A percentile compares a stretch with the other conserved stretches of the same genome.
phyloP scores from a whole-genome alignment of 2,113 vertebrate species.

The Thalassoma bifasciatum region DNA sequence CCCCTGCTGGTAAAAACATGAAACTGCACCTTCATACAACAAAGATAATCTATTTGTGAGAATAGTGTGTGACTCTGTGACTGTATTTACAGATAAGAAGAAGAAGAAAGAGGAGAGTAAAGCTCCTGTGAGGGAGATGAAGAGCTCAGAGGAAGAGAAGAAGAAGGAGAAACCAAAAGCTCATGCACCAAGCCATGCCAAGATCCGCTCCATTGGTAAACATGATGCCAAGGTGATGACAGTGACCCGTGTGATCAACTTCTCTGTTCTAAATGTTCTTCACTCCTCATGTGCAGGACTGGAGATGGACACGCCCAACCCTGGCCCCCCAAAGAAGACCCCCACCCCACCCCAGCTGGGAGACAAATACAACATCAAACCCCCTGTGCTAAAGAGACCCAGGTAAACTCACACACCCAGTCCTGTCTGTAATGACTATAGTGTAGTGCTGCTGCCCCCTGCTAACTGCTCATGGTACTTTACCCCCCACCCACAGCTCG shows the following conservation, averaged over 20 bases:
- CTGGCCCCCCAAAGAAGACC: conserved; percentile 86
- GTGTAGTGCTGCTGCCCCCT: conserved; percentile 14
- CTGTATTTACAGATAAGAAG: conserved; percentile 85
- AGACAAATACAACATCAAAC: conserved; percentile 94
- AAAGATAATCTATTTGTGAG: no score
- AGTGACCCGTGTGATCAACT: no score
- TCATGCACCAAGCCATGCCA: conserved; percentile 92
- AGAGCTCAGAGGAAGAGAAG: conserved; percentile 88
- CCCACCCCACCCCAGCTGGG: conserved; percentile 81
- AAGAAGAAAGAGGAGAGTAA: conserved; percentile 89
- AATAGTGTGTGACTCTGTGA: not conserved
- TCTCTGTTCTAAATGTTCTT: not conserved
- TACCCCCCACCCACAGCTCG: conserved; percentile 56
- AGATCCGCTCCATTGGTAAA: conserved; percentile 94
- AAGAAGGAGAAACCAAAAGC: conserved; percentile 94
- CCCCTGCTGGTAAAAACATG: conserved; percentile 76
- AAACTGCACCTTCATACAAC: not conserved
- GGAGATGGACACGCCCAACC: conserved; percentile 89
- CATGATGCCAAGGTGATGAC: not conserved
- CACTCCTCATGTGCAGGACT: conserved; percentile 80
- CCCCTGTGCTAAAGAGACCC: conserved; percentile 90
- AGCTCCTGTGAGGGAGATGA: conserved; percentile 65
- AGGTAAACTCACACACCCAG: conserved; percentile 79
- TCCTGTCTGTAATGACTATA: not conserved
- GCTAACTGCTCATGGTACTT: not conserved